Evolutionary conservation across 2,888 invertebrate species (phyloP).

Genomic region (Oegoconia quadripuncta): DNA sequence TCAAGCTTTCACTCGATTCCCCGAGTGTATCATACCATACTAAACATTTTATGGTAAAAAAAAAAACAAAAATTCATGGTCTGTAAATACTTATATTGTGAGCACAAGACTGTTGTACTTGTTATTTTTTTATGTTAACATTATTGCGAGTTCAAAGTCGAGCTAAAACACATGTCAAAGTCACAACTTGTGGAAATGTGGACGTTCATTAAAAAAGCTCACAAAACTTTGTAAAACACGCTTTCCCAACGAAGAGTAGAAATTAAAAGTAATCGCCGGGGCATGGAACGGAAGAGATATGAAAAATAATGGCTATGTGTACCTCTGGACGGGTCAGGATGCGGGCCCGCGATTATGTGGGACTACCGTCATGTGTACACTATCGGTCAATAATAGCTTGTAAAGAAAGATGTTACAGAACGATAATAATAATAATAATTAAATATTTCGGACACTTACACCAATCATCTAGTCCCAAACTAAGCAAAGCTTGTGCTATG

Average conservation of each 20-base stretch:
- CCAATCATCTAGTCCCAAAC: too few relatives aligned
- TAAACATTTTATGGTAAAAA: too few relatives aligned
- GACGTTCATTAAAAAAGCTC: slow-evolving; percentile 53
- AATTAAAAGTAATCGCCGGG: slow-evolving; percentile 66
- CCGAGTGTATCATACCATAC: too few relatives aligned
- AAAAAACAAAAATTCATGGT: too few relatives aligned
- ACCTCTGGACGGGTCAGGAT: slow-evolving; percentile 39
- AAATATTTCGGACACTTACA: too few relatives aligned
- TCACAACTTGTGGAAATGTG: slow-evolving; percentile 44
- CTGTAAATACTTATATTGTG: too few relatives aligned
- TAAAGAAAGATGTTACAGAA: too few relatives aligned
- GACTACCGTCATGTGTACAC: slow-evolving; percentile 26
- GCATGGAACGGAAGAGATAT: slow-evolving; percentile 58
- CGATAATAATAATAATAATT: too few relatives aligned
- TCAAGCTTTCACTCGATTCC: too few relatives aligned
- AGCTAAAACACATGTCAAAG: slow-evolving; percentile 45
- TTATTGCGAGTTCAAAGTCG: not conserved
- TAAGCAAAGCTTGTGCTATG: too few relatives aligned
- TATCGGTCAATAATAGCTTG: not conserved
- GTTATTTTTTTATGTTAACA: too few relatives aligned
- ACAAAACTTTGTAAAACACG: slow-evolving; percentile 57
- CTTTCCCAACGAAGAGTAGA: slow-evolving; percentile 51
- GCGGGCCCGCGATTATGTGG: slow-evolving; percentile 46
- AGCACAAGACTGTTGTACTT: too few relatives aligned
- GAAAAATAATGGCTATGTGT: slow-evolving; percentile 58